These are phyloP conservation scores for Drosophila macrothrix DNA, from an alignment of 2,888 invertebrate genomes.

Conservation along the genomic window DNA sequence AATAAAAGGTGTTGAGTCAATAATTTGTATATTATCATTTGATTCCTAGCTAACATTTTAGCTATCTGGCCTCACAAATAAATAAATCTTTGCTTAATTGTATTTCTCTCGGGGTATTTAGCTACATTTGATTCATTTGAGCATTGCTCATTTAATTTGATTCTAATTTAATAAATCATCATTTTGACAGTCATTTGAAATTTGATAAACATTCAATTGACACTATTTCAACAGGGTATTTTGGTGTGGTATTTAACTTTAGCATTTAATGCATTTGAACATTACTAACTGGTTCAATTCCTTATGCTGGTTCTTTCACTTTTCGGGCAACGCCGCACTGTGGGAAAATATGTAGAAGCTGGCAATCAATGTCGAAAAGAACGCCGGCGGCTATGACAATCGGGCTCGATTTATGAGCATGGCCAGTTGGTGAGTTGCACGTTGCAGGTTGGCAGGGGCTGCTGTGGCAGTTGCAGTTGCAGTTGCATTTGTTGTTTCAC, in stretches of 20 bases:
- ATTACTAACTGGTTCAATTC: slow-evolving; percentile 50
- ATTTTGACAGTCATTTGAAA: neutral
- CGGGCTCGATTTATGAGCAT: slow-evolving; percentile 73
- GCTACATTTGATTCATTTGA: neutral
- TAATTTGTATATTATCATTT: neutral
- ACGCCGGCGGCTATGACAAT: slow-evolving; percentile 72
- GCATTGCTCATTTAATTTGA: neutral
- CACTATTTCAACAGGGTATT: slow-evolving; percentile 28
- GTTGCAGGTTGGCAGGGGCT: neutral
- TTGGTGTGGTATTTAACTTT: neutral
- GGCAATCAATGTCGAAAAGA: slow-evolving; percentile 78
- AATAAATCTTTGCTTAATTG: neutral
- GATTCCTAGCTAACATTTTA: neutral
- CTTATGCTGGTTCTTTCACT: slow-evolving; percentile 68
- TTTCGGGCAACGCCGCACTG: slow-evolving; percentile 67
- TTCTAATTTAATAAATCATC: neutral
- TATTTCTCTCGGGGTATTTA: neutral
- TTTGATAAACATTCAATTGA: neutral
- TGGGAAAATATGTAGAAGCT: slow-evolving; percentile 80
- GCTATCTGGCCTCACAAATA: neutral
- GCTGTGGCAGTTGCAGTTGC: slow-evolving; percentile 16
- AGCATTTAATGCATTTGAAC: slow-evolving; percentile 9
- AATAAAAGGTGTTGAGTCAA: neutral
- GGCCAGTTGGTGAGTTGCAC: slow-evolving; percentile 26
- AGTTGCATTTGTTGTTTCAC: slow-evolving; percentile 59